Conservation (phyloP, 1,140 invertebrate species). For the Pinna nobilis region DNA sequence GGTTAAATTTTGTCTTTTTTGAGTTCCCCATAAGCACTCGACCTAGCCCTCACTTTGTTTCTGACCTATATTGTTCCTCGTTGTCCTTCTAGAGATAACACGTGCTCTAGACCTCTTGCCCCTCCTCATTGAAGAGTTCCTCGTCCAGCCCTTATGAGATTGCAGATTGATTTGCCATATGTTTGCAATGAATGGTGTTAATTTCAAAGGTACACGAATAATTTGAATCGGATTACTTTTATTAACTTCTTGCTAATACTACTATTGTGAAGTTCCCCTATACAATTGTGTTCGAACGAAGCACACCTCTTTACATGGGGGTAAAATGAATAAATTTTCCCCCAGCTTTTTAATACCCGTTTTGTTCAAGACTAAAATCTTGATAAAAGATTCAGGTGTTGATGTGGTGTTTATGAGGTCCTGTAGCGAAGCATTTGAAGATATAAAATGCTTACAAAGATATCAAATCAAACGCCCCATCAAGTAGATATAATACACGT, state of each 20-base stretch:
- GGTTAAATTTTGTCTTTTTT: too few species aligned
- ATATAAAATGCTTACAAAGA: too few species aligned
- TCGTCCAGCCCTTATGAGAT: background rate
- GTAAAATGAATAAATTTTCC: slow-evolving; percentile 15
- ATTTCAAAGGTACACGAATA: slow-evolving; percentile 19
- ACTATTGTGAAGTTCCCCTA: background rate
- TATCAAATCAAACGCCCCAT: too few species aligned
- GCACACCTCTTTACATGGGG: slow-evolving; percentile 19
- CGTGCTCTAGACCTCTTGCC: background rate
- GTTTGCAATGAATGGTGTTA: slow-evolving; percentile 16
- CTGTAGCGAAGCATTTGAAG: slow-evolving; percentile 4
- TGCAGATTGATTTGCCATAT: slow-evolving; percentile 20
- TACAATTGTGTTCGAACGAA: slow-evolving; percentile 19
- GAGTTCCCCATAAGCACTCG: too few species aligned
- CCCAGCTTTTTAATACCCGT: too few species aligned
- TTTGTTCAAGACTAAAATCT: slow-evolving; percentile 24
- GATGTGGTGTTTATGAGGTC: slow-evolving; percentile 18
- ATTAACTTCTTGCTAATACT: slow-evolving; percentile 15
- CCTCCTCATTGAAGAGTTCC: background rate
- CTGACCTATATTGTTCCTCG: slow-evolving; percentile 1
- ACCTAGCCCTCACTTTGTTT: background rate
- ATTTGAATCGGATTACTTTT: slow-evolving; percentile 22
- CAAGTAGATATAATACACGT: too few species aligned
- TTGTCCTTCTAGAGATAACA: slow-evolving; percentile 5
- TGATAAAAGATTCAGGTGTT: slow-evolving; percentile 3